phyloP scores from a whole-genome alignment of 1,140 invertebrate genomes.

The Eriocheir sinensis region DNA sequence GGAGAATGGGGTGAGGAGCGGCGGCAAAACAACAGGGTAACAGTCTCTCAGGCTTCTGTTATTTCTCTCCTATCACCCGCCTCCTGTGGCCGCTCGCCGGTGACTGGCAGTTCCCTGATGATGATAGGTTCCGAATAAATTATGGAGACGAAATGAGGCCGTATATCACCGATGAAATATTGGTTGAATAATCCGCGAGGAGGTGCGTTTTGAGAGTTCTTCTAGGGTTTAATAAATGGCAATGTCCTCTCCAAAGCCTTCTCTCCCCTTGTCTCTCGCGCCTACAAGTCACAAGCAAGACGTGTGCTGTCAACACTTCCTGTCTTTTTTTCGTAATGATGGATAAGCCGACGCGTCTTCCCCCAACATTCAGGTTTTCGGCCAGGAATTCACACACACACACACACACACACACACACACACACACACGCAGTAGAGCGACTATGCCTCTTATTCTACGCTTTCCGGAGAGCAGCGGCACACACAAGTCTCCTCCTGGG shows the following conservation, averaged over 20 bases:
- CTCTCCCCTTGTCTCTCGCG: neutral
- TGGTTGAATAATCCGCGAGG: neutral
- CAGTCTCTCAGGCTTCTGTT: too few species aligned
- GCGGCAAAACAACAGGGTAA: neutral
- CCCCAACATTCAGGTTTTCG: neutral
- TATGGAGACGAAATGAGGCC: conserved; percentile 13
- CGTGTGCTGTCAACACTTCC: neutral
- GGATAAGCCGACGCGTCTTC: neutral
- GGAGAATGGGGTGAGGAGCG: too few species aligned
- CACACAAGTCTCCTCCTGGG: neutral
- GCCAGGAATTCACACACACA: neutral
- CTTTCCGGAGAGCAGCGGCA: too few species aligned
- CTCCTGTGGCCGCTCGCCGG: neutral
- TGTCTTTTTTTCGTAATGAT: neutral
- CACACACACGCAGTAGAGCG: conserved; percentile 27
- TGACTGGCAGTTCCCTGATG: conserved; percentile 13
- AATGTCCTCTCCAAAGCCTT: neutral
- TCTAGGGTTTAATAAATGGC: conserved; percentile 1
- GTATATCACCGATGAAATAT: neutral
- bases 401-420: conserved; percentile 49
- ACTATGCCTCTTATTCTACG: neutral
- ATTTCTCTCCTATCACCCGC: neutral
- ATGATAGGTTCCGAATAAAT: conserved; percentile 25
- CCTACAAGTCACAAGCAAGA: neutral
- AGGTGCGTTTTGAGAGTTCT: neutral